phyloP scores from a whole-genome alignment of 2,888 invertebrate genomes.

The Rapana venosa region DNA sequence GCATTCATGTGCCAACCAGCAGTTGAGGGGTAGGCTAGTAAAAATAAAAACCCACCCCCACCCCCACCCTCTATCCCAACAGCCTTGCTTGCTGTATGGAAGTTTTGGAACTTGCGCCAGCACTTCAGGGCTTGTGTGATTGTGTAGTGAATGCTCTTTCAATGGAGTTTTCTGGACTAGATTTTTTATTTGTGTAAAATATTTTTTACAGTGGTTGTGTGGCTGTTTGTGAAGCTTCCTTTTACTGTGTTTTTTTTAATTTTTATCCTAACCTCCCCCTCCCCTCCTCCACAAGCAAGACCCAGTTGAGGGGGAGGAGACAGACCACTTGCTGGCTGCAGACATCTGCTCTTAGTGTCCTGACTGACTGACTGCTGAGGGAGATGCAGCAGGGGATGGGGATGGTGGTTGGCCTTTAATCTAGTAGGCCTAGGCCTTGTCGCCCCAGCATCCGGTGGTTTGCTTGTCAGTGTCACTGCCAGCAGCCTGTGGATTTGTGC shows the following conservation, averaged over 20 bases:
- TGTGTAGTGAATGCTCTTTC: background rate
- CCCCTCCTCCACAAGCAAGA: too few species aligned
- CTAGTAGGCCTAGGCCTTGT: background rate
- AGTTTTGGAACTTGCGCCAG: too few species aligned
- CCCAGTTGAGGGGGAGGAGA: too few species aligned
- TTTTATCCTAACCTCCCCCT: too few species aligned
- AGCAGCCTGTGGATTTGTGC: background rate
- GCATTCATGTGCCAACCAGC: background rate
- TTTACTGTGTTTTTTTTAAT: too few species aligned
- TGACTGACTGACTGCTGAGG: too few species aligned
- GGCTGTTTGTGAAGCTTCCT: too few species aligned
- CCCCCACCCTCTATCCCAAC: background rate
- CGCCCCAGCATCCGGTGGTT: slow-evolving; percentile 13
- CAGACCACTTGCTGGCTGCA: too few species aligned
- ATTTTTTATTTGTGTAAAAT: background rate
- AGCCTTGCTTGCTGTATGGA: background rate
- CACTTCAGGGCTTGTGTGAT: slow-evolving; percentile 1
- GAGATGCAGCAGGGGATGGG: background rate
- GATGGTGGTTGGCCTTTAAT: background rate
- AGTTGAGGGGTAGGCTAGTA: too few species aligned
- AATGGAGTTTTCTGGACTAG: background rate
- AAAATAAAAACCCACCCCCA: too few species aligned
- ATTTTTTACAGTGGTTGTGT: too few species aligned
- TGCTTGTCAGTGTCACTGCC: slow-evolving; percentile 13
- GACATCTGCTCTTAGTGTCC: too few species aligned